phyloP scores from a whole-genome alignment of 2,113 vertebrate genomes.

The Arothron firmamentum region DNA sequence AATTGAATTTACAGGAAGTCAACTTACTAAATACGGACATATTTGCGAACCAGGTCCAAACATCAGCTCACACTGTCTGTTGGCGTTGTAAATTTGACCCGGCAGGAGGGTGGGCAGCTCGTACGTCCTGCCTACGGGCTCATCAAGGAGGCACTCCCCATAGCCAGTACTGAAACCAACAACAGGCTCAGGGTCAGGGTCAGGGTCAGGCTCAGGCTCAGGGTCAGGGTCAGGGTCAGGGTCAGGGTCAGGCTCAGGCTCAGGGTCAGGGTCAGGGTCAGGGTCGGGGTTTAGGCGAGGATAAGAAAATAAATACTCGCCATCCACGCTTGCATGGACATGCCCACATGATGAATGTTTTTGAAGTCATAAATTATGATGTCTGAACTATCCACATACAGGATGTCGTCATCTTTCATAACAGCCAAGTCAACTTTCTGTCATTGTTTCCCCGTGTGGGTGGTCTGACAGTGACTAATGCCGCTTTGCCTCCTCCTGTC shows the following conservation, averaged over 20 bases:
- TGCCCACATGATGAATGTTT: no score
- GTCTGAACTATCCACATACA: no score
- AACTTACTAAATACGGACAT: conserved; percentile 90
- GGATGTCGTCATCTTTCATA: conserved; percentile 30
- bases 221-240: conserved; percentile 4
- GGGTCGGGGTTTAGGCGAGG: not conserved
- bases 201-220: not conserved
- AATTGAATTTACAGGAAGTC: conserved; percentile 3
- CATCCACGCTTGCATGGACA: no score
- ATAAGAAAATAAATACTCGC: not conserved
- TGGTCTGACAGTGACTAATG: conserved; percentile 51
- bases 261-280: conserved; percentile 8
- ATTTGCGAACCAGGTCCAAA: conserved; percentile 93
- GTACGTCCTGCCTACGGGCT: conserved; percentile 81
- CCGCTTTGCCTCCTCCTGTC: conserved; percentile 33
- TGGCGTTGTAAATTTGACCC: conserved; percentile 87
- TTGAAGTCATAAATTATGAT: no score
- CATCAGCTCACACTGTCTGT: conserved; percentile 93
- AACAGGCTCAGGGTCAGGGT: not conserved
- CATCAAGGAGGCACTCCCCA: conserved; percentile 93
- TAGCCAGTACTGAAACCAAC: conserved; percentile 83
- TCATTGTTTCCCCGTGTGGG: conserved; percentile 43
- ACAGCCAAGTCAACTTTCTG: not conserved
- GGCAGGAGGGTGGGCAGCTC: conserved; percentile 85
- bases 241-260: no score